phyloP scores from a whole-genome alignment of 2,797 vertebrate species.

The Malurus leucopterus region DNA sequence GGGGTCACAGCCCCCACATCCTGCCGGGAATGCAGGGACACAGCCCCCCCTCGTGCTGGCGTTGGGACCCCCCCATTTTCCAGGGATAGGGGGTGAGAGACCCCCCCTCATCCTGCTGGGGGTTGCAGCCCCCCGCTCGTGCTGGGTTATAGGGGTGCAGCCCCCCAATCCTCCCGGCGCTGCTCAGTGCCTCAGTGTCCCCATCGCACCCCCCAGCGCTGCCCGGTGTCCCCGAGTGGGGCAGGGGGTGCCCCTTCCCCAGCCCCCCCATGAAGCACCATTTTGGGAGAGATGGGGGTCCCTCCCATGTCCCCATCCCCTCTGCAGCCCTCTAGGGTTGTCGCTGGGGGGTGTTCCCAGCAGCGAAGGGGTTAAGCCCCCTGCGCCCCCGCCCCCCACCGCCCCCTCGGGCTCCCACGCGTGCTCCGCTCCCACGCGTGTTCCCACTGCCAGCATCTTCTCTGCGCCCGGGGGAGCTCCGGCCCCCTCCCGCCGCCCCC shows the following conservation, averaged over 20 bases:
- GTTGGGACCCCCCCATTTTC: fast-evolving
- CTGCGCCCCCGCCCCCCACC: background rate
- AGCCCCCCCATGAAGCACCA: no score
- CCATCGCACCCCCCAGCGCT: background rate
- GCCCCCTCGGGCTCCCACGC: background rate
- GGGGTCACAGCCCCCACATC: background rate
- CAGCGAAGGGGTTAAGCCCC: background rate
- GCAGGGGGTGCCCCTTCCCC: background rate
- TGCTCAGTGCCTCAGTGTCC: background rate
- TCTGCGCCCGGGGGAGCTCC: background rate
- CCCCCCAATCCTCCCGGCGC: background rate
- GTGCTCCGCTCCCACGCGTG: background rate
- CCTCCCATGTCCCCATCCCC: fast-evolving
- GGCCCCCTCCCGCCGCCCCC: background rate
- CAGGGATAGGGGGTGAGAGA: background rate
- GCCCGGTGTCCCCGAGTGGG: background rate
- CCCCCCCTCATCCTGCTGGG: no score
- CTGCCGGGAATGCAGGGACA: fast-evolving
- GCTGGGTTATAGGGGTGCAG: background rate
- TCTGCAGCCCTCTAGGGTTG: background rate
- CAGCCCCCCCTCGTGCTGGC: background rate
- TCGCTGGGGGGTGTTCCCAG: background rate
- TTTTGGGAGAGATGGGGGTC: background rate
- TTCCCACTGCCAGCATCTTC: background rate
- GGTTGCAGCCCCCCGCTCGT: background rate